Evolutionary conservation across 2,888 invertebrate species (phyloP), one percentile per base, ranked within the genome.

Genomic region (Creontiades dilutus): DNA sequence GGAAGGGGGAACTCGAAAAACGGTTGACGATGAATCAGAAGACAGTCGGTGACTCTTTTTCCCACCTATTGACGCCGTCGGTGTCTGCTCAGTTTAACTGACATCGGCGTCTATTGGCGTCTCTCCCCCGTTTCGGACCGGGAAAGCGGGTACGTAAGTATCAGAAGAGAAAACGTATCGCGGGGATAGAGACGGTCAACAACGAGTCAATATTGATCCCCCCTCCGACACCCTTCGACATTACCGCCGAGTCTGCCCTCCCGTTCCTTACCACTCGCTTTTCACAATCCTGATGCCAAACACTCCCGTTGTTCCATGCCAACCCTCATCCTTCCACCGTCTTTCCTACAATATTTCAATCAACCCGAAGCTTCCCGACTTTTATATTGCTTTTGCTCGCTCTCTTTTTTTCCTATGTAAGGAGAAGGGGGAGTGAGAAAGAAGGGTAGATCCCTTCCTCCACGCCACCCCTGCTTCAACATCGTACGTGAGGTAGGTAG

Each of bases 141-240:
- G 16, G 16, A 7, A 52, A 11, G 14, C 11, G 61, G 61, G 61
- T 61, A 19, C 61, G n/a, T 61, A 19, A 61, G 61, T 61, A 61
- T 61, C 61, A 19, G 19, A 19, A 61, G 52, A 52, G 52, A 19
- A n/a, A 19, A 61, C 61, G 61, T 61, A 61, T 61, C 61, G 52
- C 37, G 16, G 52, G 52, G 19, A 61, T n/a, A 61, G 61, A 61
- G 61, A 61, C 61, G 61, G 61, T 61, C 61, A 61, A 61, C 61
- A 61, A 61, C 61, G 61, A 61, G 61, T 61, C 61, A 61, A 61
- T 61, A 61, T 61, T 61, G 61, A 61, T 61, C 19, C 61, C 61
- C 61, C n/a, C 19, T 19, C 19, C 61, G 3, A 2, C 61, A 9
- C 19, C 61, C 61, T 19, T 61, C 19, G 19, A 14, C 61, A 61